Evolutionary conservation across 2,797 vertebrate genomes (phyloP), one percentile per base, ranked within the genome.

Genomic region (Ctenopoma multispine): DNA sequence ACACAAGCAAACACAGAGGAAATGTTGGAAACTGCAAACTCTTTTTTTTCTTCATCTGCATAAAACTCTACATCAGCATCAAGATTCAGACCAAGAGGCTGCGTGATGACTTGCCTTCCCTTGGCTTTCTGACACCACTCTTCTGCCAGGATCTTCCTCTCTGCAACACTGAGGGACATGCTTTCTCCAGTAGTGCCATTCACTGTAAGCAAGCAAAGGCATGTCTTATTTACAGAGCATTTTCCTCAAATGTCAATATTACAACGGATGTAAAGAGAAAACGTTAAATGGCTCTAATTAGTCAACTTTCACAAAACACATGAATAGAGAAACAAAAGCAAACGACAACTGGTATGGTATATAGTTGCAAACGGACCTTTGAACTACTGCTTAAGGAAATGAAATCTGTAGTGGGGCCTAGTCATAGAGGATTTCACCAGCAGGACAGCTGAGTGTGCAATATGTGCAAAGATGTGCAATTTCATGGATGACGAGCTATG

Each of bases 161-260:
- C 97, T 31, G 88, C 89, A 59, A 94, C 46, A 58, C 71, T 96
- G 27, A 99, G 92, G 61, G 97, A 97, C 90, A 96, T 83, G 48
- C 97, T 92, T 90, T 99, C 98, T 82, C 97, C 98, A 0, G 97
- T 99, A 18, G 97, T 97, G 75, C 97, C 97, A 44, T 99, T 99
- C 85, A 99, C 98, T 98, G 91, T 3, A 61, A 66, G n/a, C 20
- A 78, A 68, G 41, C 20, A 11, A 24, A 64, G 13, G 3, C 4
- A 21, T 2, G 44, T 81, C 9, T 65, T 63, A 72, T 59, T 63
- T 21, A 56, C 17, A 49, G 5, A 12, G 3, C 1, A n/a, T 20
- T 5, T 57, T 10, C 7, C 5, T 51, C 9, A 65, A 53, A 36
- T 43, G 1, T 15, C 27, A 11, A 29, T 69, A 15, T 51, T 17